Base-by-base conservation (phyloP, 2,113 vertebrate species). In the Ageneiosus marmoratus region DNA sequence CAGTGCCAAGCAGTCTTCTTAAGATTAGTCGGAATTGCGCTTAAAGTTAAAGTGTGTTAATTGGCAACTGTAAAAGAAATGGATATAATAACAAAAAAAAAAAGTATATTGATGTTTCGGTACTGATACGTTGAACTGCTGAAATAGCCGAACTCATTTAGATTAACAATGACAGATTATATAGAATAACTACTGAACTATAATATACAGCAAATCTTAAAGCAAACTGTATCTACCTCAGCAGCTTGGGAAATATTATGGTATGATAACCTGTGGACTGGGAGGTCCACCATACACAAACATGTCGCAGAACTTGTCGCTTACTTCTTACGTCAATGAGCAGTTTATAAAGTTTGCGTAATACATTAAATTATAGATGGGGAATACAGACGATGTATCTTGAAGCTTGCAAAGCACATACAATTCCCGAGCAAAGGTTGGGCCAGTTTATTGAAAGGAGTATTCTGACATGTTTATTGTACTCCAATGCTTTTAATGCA, bases 1-100 rank as follows among this genome's bases (percentile, higher is more conserved):
- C 46, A 63, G 87, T 83, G 89, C 88, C 92, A 94, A 92, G 93
- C 94, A 48, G 22, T n/a, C 41, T 50, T 51, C 27, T 27, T 51
- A 32, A n/a, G 29, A 74, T 8, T 51, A 50, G 72, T 32, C 4
- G n/a, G 46, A 74, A 34, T 50, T 20, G 10, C 15, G n/a, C n/a
- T 29, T 20, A 74, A 51, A 18, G n/a, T 51, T 74, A n/a, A n/a
- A n/a, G 27, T 29, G n/a, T 51, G 70, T 16, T 48, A 2, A 4
- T 73, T 6, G 16, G n/a, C n/a, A 20, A 73, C 44, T 73, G 5
- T 48, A n/a, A n/a, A 72, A 1, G 12, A 37, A 69, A 34, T 65
- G 4, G 15, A 34, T 67, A 67, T 37, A 67, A 37, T 67, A 22
- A 20, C 0, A 37, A 15, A 2, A 46, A 8, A 41, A 3, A n/a